A percentile compares a stretch with the other conserved stretches of the same genome.
phyloP scores from a whole-genome alignment of 2,797 vertebrate genomes.

The Tamandua tetradactyla region DNA sequence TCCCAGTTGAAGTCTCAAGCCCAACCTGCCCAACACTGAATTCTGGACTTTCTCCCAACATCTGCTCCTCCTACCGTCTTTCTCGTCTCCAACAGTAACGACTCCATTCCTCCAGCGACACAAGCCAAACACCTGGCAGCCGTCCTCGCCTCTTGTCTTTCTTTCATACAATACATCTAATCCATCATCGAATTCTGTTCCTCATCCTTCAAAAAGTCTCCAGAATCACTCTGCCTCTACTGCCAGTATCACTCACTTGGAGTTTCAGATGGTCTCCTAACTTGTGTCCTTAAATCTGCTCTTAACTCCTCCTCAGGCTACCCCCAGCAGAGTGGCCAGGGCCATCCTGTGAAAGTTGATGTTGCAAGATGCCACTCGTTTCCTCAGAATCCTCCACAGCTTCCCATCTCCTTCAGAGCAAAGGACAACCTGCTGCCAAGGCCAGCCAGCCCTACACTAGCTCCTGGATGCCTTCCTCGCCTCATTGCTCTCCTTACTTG shows the following conservation, averaged over 20 bases:
- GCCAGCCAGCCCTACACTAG: fast-evolving
- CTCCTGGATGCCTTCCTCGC: background rate
- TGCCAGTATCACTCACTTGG: background rate
- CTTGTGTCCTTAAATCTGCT: background rate
- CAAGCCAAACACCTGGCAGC: background rate
- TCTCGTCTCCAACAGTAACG: background rate
- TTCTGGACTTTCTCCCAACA: background rate
- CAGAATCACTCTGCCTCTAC: background rate
- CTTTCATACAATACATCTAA: too few species aligned
- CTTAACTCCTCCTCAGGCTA: background rate
- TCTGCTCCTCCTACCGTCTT: too few species aligned
- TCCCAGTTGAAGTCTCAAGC: background rate
- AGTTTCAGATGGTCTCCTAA: background rate
- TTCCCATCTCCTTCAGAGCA: too few species aligned
- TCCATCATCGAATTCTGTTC: background rate
- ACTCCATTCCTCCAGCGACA: background rate
- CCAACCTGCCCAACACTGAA: background rate
- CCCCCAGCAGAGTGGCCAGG: background rate
- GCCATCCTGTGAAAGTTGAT: background rate
- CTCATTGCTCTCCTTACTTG: background rate
- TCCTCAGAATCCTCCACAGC: background rate
- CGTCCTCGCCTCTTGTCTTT: background rate
- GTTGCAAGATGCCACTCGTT: background rate
- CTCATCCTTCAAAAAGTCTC: background rate
- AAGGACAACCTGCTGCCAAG: background rate